phyloP scores from a whole-genome alignment of 1,140 invertebrate genomes.

The Amphibalanus amphitrite region DNA sequence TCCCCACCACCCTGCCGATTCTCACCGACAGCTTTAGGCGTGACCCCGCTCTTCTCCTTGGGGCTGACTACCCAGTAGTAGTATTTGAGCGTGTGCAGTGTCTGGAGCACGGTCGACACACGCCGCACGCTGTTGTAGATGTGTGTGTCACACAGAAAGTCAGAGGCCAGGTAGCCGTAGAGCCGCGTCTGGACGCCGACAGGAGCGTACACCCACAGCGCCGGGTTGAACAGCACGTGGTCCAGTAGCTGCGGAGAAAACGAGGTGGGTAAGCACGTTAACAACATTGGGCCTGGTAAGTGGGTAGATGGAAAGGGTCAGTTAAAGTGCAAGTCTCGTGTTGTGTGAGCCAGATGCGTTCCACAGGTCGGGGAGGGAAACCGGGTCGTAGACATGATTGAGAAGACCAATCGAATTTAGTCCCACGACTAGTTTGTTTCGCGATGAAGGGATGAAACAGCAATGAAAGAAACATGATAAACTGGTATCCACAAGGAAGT shows the following conservation, averaged over 20 bases:
- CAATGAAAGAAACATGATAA: too few species aligned
- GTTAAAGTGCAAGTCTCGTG: too few species aligned
- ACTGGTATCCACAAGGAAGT: too few species aligned
- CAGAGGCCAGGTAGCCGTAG: constrained; percentile 92
- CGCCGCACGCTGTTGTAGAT: constrained; percentile 93
- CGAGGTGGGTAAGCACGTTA: too few species aligned
- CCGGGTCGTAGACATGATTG: too few species aligned
- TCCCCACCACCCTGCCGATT: constrained; percentile 9
- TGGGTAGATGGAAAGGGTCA: too few species aligned
- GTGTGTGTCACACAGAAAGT: constrained; percentile 91
- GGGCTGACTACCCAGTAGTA: constrained; percentile 99
- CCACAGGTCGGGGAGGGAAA: too few species aligned
- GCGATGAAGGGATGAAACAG: too few species aligned
- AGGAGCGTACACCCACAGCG: constrained; percentile 94
- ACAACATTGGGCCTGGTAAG: too few species aligned
- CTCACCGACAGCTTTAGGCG: constrained; percentile 81
- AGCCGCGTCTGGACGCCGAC: constrained; percentile 88
- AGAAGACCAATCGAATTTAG: too few species aligned
- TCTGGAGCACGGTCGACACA: constrained; percentile 92
- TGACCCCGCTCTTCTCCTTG: constrained; percentile 79
- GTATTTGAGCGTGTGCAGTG: constrained; percentile 94
- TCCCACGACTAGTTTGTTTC: too few species aligned
- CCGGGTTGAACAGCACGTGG: constrained; percentile 96
- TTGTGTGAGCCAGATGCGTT: too few species aligned
- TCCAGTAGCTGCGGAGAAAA: constrained; percentile 78